These are phyloP conservation scores for Heteromormyrus szaboi DNA, from an alignment of 2,797 vertebrate genomes.

Conservation along the genomic window DNA sequence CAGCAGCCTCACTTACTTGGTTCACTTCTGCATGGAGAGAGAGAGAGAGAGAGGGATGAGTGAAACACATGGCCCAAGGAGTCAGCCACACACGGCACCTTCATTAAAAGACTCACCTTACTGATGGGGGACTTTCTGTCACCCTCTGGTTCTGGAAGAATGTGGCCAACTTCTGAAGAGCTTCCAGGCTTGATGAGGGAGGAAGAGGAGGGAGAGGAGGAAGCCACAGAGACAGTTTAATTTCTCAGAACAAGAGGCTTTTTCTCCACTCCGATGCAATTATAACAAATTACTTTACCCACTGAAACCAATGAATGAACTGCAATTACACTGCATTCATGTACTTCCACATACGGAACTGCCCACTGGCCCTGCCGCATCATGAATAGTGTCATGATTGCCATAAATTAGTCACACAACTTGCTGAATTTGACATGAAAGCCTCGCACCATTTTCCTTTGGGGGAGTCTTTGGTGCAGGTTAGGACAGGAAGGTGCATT, in stretches of 20 bases:
- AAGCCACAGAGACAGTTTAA: not conserved
- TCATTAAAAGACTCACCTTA: slow-evolving; percentile 28
- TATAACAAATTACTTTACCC: not conserved
- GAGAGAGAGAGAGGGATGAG: slow-evolving; percentile 4
- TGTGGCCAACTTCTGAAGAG: slow-evolving; percentile 62
- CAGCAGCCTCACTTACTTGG: slow-evolving; percentile 42
- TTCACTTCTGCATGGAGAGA: not conserved
- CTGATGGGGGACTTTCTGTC: not conserved
- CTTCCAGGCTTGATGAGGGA: slow-evolving; percentile 49
- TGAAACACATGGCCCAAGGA: not conserved
- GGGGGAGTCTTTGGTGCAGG: not conserved
- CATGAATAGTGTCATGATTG: not conserved
- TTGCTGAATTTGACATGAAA: not conserved
- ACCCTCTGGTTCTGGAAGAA: slow-evolving; percentile 55
- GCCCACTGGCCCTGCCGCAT: not conserved
- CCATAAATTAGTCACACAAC: not conserved
- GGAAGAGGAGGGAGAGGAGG: not conserved
- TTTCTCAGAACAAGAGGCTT: not conserved
- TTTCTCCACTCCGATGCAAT: not conserved
- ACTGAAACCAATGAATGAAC: not conserved
- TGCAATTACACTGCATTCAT: not conserved
- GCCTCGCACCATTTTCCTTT: not conserved
- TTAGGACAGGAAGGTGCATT: not conserved
- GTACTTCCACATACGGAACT: not conserved
- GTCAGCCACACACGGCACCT: not conserved